These are phyloP conservation scores for Tiphia femorata DNA, from an alignment of 2,888 invertebrate genomes.

Conservation along the genomic window DNA sequence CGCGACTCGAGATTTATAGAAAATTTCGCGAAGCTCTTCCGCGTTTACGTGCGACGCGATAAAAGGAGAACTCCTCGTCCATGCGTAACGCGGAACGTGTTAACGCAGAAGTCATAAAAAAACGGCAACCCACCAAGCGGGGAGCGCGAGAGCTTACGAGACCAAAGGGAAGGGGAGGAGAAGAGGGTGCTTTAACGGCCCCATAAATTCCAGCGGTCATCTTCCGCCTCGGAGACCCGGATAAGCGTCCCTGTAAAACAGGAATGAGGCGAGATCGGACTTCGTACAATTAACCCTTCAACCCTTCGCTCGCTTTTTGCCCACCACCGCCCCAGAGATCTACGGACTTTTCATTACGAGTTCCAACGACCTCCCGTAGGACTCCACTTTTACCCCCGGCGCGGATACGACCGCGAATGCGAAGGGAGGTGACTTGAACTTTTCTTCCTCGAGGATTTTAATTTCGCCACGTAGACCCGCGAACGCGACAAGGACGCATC, in stretches of 20 bases:
- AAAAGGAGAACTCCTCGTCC: no score
- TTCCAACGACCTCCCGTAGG: constrained; percentile 18
- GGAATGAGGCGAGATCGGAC: constrained; percentile 37
- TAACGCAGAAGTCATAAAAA: constrained; percentile 58
- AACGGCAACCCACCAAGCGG: constrained; percentile 46
- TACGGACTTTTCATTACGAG: constrained; percentile 23
- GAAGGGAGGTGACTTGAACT: no score
- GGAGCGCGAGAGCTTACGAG: constrained; percentile 51
- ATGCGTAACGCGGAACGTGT: no score
- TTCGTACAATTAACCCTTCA: constrained; percentile 51
- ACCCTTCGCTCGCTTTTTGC: constrained; percentile 14
- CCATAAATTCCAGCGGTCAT: constrained; percentile 64
- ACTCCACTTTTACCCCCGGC: no score
- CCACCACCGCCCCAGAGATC: no score
- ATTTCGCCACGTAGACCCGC: no score
- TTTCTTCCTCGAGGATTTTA: no score
- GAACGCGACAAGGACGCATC: no score
- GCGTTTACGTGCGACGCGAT: constrained; percentile 30
- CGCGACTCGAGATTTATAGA: constrained; percentile 23
- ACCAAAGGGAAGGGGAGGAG: no score
- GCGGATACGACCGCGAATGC: no score
- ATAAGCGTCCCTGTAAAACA: constrained; percentile 56
- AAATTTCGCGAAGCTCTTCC: constrained; percentile 40
- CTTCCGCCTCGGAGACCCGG: constrained; percentile 56
- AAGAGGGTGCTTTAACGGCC: constrained; percentile 60